These are phyloP conservation scores for Pachycephala philippinensis DNA, from an alignment of 2,113 vertebrate genomes.

Conservation along the genomic window DNA sequence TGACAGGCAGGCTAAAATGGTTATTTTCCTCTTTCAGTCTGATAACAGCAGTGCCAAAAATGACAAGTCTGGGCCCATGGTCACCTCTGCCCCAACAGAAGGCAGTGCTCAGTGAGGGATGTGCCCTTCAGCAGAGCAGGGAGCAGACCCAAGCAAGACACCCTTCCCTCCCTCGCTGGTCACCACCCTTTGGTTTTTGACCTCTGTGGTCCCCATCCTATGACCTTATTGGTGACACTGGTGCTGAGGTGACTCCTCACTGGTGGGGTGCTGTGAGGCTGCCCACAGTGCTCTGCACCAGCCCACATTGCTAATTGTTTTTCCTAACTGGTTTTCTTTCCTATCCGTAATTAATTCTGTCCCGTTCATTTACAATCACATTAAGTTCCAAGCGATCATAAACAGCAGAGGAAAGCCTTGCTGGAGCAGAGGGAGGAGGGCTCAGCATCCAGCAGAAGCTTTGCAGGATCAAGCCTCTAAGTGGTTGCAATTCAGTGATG, in stretches of 20 bases:
- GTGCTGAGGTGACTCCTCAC: neutral
- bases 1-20: neutral
- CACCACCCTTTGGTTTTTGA: neutral
- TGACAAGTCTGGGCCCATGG: accelerated
- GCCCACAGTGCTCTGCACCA: neutral
- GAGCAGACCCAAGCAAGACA: neutral
- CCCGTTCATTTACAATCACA: accelerated
- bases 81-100: neutral
- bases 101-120: neutral
- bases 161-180: neutral
- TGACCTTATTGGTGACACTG: neutral
- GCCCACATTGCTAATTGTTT: neutral
- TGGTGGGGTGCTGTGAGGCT: neutral
- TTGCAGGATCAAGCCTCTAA: neutral
- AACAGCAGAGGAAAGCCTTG: neutral
- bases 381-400: neutral
- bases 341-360: neutral
- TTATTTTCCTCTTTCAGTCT: neutral
- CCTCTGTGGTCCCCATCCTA: neutral
- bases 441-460: neutral
- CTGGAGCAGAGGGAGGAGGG: neutral
- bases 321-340: neutral
- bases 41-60: neutral
- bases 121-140: neutral
- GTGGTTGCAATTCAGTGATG: neutral